phyloP scores from a whole-genome alignment of 2,113 vertebrate genomes.

The Pluvianellus socialis region DNA sequence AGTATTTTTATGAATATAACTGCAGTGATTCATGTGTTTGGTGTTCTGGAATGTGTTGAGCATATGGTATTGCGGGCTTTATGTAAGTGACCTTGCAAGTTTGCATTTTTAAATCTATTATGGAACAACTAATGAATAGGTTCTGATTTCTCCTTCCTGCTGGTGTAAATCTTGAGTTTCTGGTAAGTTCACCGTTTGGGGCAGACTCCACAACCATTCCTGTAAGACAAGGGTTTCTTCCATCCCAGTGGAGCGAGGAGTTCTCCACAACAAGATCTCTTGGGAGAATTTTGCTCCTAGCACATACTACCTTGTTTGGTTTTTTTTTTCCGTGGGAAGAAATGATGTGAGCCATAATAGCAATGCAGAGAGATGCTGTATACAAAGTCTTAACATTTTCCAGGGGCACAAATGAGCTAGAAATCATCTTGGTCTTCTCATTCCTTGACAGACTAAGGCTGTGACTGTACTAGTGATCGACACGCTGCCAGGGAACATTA shows the following conservation, averaged over 20 bases:
- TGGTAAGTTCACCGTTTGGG: not conserved
- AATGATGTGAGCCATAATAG: not conserved
- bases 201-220: not conserved
- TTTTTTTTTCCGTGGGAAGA: not conserved
- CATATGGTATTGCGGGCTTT: conserved; percentile 61
- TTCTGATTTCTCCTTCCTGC: conserved; percentile 35
- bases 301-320: not conserved
- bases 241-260: not conserved
- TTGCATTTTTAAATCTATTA: conserved; percentile 65
- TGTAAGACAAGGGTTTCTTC: not conserved
- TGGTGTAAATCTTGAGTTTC: not conserved
- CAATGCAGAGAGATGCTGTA: not conserved
- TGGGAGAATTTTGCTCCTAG: not conserved
- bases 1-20: conserved; percentile 69
- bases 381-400: not conserved
- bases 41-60: conserved; percentile 67
- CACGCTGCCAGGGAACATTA: not conserved
- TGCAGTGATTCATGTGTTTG: conserved; percentile 70
- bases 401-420: not conserved
- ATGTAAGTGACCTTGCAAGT: conserved; percentile 64
- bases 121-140: conserved; percentile 58
- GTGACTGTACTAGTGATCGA: not conserved
- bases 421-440: not conserved
- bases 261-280: not conserved
- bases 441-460: not conserved